A percentile compares a stretch with the other conserved stretches of the same genome.
Evolutionary conservation across 2,113 vertebrate species (phyloP).

Genomic region (Rhinolophus sinicus): DNA sequence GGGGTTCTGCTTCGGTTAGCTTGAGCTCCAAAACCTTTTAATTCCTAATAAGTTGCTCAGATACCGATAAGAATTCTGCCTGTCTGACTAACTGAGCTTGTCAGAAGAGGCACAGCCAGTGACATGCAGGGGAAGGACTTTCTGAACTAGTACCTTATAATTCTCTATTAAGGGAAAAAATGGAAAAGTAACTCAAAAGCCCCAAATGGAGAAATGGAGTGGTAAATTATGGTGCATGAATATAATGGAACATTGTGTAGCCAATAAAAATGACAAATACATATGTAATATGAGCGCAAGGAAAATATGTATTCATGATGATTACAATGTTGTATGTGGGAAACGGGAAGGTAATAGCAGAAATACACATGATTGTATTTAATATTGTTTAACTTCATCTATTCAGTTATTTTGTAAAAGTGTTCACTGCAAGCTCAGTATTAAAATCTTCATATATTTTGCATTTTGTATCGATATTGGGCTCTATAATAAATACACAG

Average conservation of each 20-base stretch:
- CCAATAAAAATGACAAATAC: not conserved
- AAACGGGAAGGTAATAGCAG: not conserved
- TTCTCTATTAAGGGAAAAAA: not conserved
- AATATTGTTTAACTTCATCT: not conserved
- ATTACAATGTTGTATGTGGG: not conserved
- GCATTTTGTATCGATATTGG: not conserved
- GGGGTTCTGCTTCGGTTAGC: not conserved
- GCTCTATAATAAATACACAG: not conserved
- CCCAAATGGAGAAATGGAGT: not conserved
- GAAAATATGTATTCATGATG: not conserved
- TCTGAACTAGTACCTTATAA: not conserved
- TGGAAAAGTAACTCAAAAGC: not conserved
- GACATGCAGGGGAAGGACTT: too few relatives aligned
- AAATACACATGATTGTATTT: not conserved
- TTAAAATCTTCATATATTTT: not conserved
- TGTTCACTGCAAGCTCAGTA: not conserved
- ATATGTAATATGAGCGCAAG: not conserved
- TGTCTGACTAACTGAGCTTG: not conserved
- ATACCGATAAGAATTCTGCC: not conserved
- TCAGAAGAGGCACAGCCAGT: not conserved
- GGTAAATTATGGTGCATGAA: not conserved
- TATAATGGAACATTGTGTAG: not conserved
- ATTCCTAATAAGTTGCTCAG: not conserved
- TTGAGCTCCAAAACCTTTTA: not conserved
- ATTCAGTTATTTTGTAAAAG: not conserved